phyloP scores from a whole-genome alignment of 1,140 invertebrate genomes.

The Belonocnema kinseyi region DNA sequence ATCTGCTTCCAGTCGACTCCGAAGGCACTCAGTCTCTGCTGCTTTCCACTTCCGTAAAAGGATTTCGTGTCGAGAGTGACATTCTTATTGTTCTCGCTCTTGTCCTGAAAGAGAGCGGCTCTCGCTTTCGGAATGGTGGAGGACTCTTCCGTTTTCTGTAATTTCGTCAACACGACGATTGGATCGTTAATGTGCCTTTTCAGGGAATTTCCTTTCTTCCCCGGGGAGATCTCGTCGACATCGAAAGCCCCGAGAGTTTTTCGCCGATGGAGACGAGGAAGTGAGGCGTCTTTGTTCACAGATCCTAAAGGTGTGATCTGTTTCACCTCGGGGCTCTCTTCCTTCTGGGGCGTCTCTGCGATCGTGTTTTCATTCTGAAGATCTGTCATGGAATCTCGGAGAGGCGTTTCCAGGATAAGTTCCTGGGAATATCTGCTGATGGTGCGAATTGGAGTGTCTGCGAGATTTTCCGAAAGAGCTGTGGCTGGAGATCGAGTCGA shows the following conservation, averaged over 20 bases:
- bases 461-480: constrained; percentile 14
- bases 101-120: constrained; percentile 66
- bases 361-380: constrained; percentile 45
- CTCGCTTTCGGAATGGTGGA: constrained; percentile 60
- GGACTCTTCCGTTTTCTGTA: constrained; percentile 54
- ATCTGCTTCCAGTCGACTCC: constrained; percentile 40
- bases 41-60: constrained; percentile 58
- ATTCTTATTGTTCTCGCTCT: constrained; percentile 43
- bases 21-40: constrained; percentile 34
- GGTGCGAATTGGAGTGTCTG: constrained; percentile 27
- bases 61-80: constrained; percentile 63
- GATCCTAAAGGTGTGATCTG: constrained; percentile 66
- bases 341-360: constrained; percentile 62
- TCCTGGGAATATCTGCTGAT: constrained; percentile 39
- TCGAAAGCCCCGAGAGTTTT: constrained; percentile 57
- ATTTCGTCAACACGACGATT: constrained; percentile 42
- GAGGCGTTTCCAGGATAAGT: constrained; percentile 61
- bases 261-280: constrained; percentile 61
- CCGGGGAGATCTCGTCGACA: constrained; percentile 49
- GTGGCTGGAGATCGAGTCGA: constrained; percentile 32
- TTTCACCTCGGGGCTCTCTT: constrained; percentile 49
- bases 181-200: constrained; percentile 58
- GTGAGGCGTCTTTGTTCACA: constrained; percentile 50
- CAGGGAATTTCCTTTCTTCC: constrained; percentile 48
- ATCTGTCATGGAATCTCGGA: constrained; percentile 44